Base-by-base conservation (phyloP, 2,888 invertebrate genomes). In the Junonia oenone region DNA sequence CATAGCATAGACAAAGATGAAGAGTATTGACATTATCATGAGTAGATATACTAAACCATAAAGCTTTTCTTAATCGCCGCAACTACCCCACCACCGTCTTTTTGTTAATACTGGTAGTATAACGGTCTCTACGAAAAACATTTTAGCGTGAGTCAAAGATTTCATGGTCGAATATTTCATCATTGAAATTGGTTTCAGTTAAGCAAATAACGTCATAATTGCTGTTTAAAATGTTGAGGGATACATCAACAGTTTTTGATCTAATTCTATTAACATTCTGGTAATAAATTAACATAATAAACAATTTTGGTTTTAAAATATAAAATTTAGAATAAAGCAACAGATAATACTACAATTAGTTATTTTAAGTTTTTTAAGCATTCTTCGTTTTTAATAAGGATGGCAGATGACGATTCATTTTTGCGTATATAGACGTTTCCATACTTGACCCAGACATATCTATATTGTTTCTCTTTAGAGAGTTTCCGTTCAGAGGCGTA, bases 191-290 rank as follows among this genome's bases (percentile, higher is more conserved):
- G 22, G 22, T 22, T 22, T 22, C 22, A 19, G 54, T 48, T 31
- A 55, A 31, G 19, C 55, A 55, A n/a, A 55, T 55, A 11, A 55
- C 19, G 29, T 55, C 55, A 22, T 33, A 49, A 15, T 55, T 45
- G 26, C 37, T 38, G 35, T 45, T 49, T n/a, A n/a, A n/a, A n/a
- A 19, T 43, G 19, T 50, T 55, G 9, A 55, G 35, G 27, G 40
- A 35, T 9, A 55, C n/a, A 33, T 50, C 45, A 37, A 22, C 19
- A 35, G 37, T 35, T 45, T 50, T 50, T 2, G 45, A 40, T 22
- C 54, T n/a, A 40, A 54, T 38, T 17, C 47, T 26, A 45, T 55
- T 55, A 6, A 55, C 55, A 50, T 55, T 55, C 45, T 55, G 55
- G 22, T 55, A 55, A 19, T 50, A 50, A n/a, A 55, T 45, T 38